These are phyloP conservation scores for Gila robusta DNA, from an alignment of 2,797 vertebrate genomes.

Conservation along the genomic window DNA sequence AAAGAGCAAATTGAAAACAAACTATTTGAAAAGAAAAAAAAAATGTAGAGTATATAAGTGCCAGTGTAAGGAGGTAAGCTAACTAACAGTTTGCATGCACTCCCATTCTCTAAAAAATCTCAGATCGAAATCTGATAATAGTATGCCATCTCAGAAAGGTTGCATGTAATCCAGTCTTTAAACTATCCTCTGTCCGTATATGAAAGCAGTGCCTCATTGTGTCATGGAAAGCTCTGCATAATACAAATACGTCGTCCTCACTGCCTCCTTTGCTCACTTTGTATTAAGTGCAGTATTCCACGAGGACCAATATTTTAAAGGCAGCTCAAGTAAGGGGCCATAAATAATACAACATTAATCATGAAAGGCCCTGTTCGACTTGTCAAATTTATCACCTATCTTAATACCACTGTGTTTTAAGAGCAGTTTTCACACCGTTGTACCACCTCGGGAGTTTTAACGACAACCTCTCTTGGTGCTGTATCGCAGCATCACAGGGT, in stretches of 20 bases:
- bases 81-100: constrained; percentile 17
- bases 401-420: constrained; percentile 80
- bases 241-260: constrained; percentile 53
- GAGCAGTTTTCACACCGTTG: constrained; percentile 67
- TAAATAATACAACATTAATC: constrained; percentile 81
- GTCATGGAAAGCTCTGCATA: constrained; percentile 46
- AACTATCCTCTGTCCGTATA: constrained; percentile 32
- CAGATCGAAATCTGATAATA: background rate
- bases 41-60: background rate
- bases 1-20: background rate
- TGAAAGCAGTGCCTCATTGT: constrained; percentile 52
- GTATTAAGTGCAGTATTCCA: constrained; percentile 58
- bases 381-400: constrained; percentile 81
- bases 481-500: constrained; percentile 4
- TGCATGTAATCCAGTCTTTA: constrained; percentile 37
- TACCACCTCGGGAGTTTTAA: constrained; percentile 59
- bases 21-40: background rate
- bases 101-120: background rate
- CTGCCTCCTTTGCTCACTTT: constrained; percentile 35
- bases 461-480: constrained; percentile 17
- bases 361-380: constrained; percentile 67
- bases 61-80: background rate
- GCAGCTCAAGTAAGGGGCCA: constrained; percentile 68
- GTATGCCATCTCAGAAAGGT: background rate
- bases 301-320: constrained; percentile 71